Evolutionary conservation across 2,113 vertebrate genomes (phyloP), one percentile per base, ranked within the genome.

Genomic region (Oryzias melastigma): DNA sequence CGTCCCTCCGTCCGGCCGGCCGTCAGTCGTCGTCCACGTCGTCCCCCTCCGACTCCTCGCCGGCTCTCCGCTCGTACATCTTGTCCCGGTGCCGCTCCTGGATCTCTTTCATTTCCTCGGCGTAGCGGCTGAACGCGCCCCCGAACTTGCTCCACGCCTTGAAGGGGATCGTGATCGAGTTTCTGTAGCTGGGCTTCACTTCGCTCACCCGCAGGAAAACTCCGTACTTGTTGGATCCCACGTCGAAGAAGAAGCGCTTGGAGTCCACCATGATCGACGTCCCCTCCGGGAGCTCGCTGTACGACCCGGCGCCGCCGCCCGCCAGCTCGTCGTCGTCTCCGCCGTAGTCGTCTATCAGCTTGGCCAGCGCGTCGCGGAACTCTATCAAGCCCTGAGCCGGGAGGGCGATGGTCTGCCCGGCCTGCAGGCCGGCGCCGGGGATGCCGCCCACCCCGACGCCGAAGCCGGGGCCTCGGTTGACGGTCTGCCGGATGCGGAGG

Each of bases 101-200:
- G 91, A 98, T 98, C 87, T 98, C 96, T 27, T 96, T 95, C 96
- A 98, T 98, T 77, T 98, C 96, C 63, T 98, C 96, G 27, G 96
- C 95, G 71, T 98, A 98, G 65, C 95, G 94, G 74, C 92, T 94
- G 88, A 98, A 98, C 24, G 96, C 95, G 2, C 95, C 94, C 2
- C 96, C 96, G 73, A 98, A 98, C 90, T 98, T 98, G 91, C 94
- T 83, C 96, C 96, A 98, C 25, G 95, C 96, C 84, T 98, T 98
- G 87, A 95, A 95, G 7, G 96, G 96, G 40, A 98, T 95, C 3
- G 96, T 98, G 85, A 98, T 98, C 84, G 96, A 95, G 90, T 98
- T 98, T 78, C 96, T 94, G 87, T 98, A 98, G 65, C 95, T 94
- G 73, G 96, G 96, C 85, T 98, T 98, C 75, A 98, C 95, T 81